Conservation (phyloP, 2,888 invertebrate species). For the Drosophila robusta region DNA sequence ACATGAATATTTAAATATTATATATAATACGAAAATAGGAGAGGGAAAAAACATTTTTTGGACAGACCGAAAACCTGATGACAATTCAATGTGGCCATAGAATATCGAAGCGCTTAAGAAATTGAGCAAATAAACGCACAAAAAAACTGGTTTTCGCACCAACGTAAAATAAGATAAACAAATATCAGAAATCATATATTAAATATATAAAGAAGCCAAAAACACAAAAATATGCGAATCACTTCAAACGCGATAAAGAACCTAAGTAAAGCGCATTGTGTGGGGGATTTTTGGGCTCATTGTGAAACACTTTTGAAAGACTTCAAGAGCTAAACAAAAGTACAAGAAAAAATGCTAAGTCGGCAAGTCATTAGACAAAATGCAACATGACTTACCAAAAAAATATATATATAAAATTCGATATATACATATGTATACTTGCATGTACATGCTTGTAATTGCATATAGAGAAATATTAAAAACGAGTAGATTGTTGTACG, state of each 20-base stretch:
- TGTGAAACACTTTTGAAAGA: slow-evolving; percentile 46
- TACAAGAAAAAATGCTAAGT: slow-evolving; percentile 42
- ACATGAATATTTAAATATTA: slow-evolving; percentile 62
- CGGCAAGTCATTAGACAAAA: slow-evolving; percentile 73
- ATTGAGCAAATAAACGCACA: slow-evolving; percentile 34
- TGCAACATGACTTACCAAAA: slow-evolving; percentile 75
- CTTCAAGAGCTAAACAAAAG: slow-evolving; percentile 29
- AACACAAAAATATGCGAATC: slow-evolving; percentile 22
- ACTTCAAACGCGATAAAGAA: slow-evolving; percentile 30
- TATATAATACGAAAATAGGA: slow-evolving; percentile 42
- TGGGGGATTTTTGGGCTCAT: slow-evolving; percentile 18
- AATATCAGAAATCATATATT: slow-evolving; percentile 11
- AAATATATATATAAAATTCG: slow-evolving; percentile 13
- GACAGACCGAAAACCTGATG: slow-evolving; percentile 31
- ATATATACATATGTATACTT: slow-evolving; percentile 16
- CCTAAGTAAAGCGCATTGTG: slow-evolving; percentile 21
- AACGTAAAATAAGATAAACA: slow-evolving; percentile 9
- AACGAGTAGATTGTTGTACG: slow-evolving; percentile 38
- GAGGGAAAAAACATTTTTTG: slow-evolving; percentile 4
- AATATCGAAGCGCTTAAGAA: slow-evolving; percentile 33
- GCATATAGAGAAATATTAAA: slow-evolving; percentile 62
- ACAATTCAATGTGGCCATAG: slow-evolving; percentile 35
- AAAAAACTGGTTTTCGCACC: slow-evolving; percentile 51
- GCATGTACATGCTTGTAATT: slow-evolving; percentile 28
- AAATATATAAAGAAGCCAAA: slow-evolving; percentile 18